A percentile compares a stretch with the other conserved stretches of the same genome.
These are phyloP conservation scores for Australoheros scitulus DNA, from an alignment of 2,113 vertebrate genomes.

Conservation along the genomic window DNA sequence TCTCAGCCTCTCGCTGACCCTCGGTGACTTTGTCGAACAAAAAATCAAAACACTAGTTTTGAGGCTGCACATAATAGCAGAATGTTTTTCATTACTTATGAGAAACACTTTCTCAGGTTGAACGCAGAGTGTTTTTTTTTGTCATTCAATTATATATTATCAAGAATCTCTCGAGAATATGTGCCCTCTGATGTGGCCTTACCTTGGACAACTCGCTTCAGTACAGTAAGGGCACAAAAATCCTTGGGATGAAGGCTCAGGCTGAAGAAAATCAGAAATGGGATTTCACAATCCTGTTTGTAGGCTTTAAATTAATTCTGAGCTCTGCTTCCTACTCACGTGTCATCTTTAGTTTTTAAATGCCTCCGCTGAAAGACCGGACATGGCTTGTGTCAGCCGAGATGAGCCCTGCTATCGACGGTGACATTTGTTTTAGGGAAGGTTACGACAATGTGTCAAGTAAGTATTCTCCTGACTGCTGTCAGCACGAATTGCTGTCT, in stretches of 20 bases:
- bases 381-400: conserved; percentile 50
- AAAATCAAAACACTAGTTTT: not conserved
- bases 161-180: not conserved
- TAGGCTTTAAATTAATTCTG: conserved; percentile 15
- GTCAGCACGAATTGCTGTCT: conserved; percentile 68
- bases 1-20: not conserved
- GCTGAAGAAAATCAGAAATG: conserved; percentile 2
- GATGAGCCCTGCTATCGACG: conserved; percentile 40
- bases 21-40: not conserved
- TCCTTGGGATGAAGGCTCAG: not conserved
- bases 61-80: not conserved
- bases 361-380: conserved; percentile 39
- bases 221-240: not conserved
- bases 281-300: conserved; percentile 7
- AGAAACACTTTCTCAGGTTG: not conserved
- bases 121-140: not conserved
- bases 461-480: conserved; percentile 69
- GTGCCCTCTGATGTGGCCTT: not conserved
- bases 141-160: not conserved
- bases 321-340: conserved; percentile 21
- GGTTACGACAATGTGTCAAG: conserved; percentile 70
- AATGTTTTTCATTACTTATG: conserved; percentile 1
- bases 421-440: conserved; percentile 76
- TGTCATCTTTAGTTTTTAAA: conserved; percentile 54
- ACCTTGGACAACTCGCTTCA: not conserved